Conservation (phyloP, 2,113 vertebrate genomes). For the Syngnathus scovelli region DNA sequence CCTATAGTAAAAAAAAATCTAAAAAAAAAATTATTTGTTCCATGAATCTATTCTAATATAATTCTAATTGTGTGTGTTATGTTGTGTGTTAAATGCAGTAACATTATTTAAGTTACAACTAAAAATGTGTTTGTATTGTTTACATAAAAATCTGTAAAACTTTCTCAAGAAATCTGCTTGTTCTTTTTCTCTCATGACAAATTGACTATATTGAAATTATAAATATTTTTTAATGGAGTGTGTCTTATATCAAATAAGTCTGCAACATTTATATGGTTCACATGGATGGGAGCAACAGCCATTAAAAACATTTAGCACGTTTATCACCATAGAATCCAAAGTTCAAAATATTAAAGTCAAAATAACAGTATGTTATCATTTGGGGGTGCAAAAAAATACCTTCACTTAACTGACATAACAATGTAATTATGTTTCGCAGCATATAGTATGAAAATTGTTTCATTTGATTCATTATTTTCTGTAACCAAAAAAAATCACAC, state of each 20-base stretch:
- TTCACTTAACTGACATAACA: not conserved
- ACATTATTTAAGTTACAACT: not conserved
- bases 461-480: not conserved
- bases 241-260: not conserved
- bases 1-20: too few species aligned
- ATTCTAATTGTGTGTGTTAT: too few species aligned
- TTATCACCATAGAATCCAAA: not conserved
- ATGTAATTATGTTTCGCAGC: too few species aligned
- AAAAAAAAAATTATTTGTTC: too few species aligned
- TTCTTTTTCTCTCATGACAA: not conserved
- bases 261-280: not conserved
- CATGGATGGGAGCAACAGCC: not conserved
- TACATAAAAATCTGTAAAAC: not conserved
- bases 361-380: not conserved
- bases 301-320: not conserved
- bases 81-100: too few species aligned
- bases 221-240: not conserved
- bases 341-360: not conserved
- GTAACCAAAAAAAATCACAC: not conserved
- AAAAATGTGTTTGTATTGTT: not conserved
- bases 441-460: too few species aligned
- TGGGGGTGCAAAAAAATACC: not conserved
- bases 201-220: not conserved
- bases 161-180: not conserved
- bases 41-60: too few species aligned